Percentiles rank a stretch among this genome's conserved stretches.
phyloP scores from a whole-genome alignment of 2,888 invertebrate species.

The Chalcis sispes region DNA sequence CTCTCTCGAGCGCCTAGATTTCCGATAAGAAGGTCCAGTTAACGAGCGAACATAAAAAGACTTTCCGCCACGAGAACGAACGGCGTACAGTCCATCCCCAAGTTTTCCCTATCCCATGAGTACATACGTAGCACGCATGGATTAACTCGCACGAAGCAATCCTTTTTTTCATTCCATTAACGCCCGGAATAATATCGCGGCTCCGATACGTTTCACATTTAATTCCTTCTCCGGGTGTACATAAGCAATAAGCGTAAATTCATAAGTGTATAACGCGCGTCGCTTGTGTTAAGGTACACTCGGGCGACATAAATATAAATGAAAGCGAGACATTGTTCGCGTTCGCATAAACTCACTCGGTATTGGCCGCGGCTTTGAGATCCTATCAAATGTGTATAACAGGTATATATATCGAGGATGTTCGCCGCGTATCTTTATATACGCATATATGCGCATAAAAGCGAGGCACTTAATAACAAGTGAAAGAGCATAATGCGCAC shows the following conservation, averaged over 20 bases:
- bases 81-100: background rate
- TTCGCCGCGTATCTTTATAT: background rate
- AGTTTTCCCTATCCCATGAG: background rate
- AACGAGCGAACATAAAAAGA: slow-evolving; percentile 7
- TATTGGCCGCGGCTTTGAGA: slow-evolving; percentile 6
- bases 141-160: background rate
- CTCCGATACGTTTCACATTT: background rate
- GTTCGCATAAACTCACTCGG: slow-evolving; percentile 30
- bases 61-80: background rate
- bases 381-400: slow-evolving; percentile 3
- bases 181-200: too few species aligned
- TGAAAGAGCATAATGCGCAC: background rate
- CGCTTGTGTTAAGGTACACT: too few species aligned
- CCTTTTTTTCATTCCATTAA: slow-evolving; percentile 44
- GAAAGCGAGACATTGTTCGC: slow-evolving; percentile 37
- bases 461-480: slow-evolving; percentile 36
- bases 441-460: background rate
- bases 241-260: slow-evolving; percentile 21
- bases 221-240: background rate
- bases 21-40: slow-evolving; percentile 36
- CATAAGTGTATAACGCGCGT: slow-evolving; percentile 1
- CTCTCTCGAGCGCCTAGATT: slow-evolving; percentile 1
- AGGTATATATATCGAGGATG: background rate
- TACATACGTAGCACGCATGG: background rate
- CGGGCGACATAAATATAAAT: too few species aligned